Conservation (phyloP, 2,113 vertebrate species). For the Crypturellus undulatus region DNA sequence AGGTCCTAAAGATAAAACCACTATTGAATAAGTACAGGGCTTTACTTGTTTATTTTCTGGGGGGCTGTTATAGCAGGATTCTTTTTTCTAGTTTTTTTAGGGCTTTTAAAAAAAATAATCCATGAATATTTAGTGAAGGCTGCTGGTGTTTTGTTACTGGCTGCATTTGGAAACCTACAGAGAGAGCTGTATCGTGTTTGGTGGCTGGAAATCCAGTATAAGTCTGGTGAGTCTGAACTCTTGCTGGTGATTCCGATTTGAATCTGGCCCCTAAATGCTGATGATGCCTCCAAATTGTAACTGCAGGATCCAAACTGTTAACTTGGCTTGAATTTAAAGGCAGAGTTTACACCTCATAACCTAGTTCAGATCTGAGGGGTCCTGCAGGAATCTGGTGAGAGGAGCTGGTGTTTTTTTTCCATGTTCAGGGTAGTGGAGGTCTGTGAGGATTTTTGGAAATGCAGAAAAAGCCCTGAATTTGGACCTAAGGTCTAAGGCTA, state of each 20-base stretch:
- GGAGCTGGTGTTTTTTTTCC: slow-evolving; percentile 8
- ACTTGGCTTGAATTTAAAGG: slow-evolving; percentile 30
- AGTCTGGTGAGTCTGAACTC: not conserved
- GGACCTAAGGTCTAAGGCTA: not conserved
- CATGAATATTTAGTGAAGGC: not conserved
- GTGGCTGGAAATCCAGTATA: not conserved
- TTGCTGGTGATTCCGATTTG: not conserved
- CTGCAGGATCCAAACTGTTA: not conserved
- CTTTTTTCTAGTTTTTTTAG: not conserved
- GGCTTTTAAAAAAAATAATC: not conserved
- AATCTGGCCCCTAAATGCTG: not conserved
- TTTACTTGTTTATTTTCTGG: not conserved
- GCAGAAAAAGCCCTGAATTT: not conserved
- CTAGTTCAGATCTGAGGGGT: slow-evolving; percentile 54
- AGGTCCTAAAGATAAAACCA: not conserved
- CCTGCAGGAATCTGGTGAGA: not conserved
- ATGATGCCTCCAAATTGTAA: slow-evolving; percentile 9
- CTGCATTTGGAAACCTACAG: not conserved
- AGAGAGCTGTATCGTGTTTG: not conserved
- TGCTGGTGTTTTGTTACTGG: not conserved
- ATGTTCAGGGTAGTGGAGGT: not conserved
- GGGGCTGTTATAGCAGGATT: not conserved
- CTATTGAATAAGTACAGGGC: not conserved
- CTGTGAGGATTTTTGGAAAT: slow-evolving; percentile 13
- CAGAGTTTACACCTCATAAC: slow-evolving; percentile 8